Evolutionary conservation across 2,888 invertebrate species (phyloP).

Genomic region (Steinernema carpocapsae): DNA sequence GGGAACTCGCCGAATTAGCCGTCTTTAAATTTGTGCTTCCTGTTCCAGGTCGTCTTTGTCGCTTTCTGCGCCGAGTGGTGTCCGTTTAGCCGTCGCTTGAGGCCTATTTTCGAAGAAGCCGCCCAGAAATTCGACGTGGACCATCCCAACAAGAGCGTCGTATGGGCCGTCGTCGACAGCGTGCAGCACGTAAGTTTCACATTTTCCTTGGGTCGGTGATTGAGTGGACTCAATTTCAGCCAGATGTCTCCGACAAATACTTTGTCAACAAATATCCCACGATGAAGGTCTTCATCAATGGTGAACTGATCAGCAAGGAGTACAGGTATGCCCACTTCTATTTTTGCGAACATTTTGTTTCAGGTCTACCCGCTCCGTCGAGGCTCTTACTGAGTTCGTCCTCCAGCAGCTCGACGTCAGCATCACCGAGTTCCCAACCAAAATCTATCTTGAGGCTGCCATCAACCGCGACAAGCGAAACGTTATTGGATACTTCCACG

Average conservation of each 20-base stretch:
- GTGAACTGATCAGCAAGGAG: constrained; percentile 71
- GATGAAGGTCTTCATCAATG: constrained; percentile 80
- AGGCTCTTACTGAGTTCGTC: constrained; percentile 87
- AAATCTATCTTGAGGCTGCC: constrained; percentile 52
- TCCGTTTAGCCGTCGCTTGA: constrained; percentile 92
- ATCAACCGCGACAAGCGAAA: constrained; percentile 63
- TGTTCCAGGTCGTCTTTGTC: constrained; percentile 86
- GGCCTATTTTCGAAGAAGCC: constrained; percentile 94
- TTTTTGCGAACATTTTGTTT: constrained; percentile 24
- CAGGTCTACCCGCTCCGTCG: constrained; percentile 77
- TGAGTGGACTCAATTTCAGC: constrained; percentile 44
- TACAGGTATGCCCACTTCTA: constrained; percentile 63
- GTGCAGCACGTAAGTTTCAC: constrained; percentile 53
- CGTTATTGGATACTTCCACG: constrained; percentile 57
- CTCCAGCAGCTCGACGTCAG: constrained; percentile 87
- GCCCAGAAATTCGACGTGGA: constrained; percentile 78
- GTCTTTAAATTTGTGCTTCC: not conserved
- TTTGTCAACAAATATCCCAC: constrained; percentile 98
- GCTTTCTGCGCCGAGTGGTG: constrained; percentile 99
- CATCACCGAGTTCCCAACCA: constrained; percentile 78
- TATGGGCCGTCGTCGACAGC: constrained; percentile 67
- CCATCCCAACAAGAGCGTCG: constrained; percentile 49
- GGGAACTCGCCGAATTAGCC: not conserved
- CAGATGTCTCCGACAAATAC: constrained; percentile 84
- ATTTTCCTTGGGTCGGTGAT: not conserved